phyloP scores from a whole-genome alignment of 2,797 vertebrate genomes.

The Lithobates sylvaticus region DNA sequence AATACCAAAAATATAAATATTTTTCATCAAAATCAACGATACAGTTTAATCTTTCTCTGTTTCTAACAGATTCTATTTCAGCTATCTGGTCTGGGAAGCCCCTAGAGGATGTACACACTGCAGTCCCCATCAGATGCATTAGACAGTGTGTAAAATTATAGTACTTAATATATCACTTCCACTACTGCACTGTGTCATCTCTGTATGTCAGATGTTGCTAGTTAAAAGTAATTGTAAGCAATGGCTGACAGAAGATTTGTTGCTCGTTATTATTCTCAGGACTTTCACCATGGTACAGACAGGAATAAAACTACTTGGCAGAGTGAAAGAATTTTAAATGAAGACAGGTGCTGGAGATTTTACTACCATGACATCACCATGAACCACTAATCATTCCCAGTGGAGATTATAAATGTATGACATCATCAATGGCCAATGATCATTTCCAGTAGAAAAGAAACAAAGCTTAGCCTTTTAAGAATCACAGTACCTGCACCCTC shows the following conservation, averaged over 20 bases:
- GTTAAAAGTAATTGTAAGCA: background rate
- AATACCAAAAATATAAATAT: too few relatives aligned
- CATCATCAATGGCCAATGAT: constrained; percentile 2
- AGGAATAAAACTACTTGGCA: constrained; percentile 36
- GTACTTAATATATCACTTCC: background rate
- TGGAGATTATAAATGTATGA: constrained; percentile 10
- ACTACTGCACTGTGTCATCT: background rate
- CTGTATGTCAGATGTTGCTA: background rate
- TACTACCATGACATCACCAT: constrained; percentile 10
- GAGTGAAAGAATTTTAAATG: constrained; percentile 29
- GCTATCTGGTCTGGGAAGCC: too few relatives aligned
- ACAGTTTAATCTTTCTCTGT: too few relatives aligned
- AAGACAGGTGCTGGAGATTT: constrained; percentile 26
- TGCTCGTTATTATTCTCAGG: constrained; percentile 15
- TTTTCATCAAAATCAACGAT: too few relatives aligned
- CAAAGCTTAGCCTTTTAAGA: too few relatives aligned
- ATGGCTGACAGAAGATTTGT: background rate
- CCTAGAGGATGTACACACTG: background rate
- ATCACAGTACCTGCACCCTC: too few relatives aligned
- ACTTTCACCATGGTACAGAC: constrained; percentile 3
- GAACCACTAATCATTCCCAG: background rate
- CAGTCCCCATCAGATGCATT: background rate
- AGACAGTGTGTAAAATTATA: background rate
- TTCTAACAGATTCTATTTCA: too few relatives aligned
- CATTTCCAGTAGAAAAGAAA: background rate